Percentiles rank a stretch among this genome's conserved stretches.
phyloP scores from a whole-genome alignment of 92 coral and sea anemone genomes.

The Paramuricea clavata region DNA sequence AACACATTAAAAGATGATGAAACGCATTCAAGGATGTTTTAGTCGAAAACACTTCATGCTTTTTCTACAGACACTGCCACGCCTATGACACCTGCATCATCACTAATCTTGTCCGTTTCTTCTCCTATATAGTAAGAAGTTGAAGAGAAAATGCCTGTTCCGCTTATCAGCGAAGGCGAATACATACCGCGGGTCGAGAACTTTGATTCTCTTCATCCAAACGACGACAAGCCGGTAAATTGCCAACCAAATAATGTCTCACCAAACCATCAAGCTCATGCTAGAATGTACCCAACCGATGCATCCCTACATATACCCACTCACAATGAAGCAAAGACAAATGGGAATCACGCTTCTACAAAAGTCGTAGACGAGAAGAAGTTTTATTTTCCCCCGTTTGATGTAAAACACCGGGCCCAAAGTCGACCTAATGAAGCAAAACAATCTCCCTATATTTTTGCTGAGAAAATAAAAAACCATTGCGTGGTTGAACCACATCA shows the following conservation, averaged over 20 bases:
- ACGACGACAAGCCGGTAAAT: not conserved
- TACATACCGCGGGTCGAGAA: not conserved
- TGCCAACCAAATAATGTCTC: not conserved
- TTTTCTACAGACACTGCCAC: no score
- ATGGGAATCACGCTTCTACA: no score
- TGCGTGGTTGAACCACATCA: not conserved
- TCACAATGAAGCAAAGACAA: not conserved
- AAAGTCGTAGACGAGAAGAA: not conserved
- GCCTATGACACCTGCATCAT: not conserved
- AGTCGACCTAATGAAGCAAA: not conserved
- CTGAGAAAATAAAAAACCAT: not conserved
- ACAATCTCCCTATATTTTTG: not conserved
- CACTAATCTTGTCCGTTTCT: not conserved
- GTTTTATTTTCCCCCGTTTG: not conserved
- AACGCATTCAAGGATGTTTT: no score
- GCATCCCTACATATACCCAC: not conserved
- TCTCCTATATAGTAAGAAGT: not conserved
- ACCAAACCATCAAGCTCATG: not conserved
- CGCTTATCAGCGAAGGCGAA: not conserved
- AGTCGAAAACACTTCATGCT: no score
- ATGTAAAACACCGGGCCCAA: not conserved
- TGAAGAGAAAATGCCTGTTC: not conserved
- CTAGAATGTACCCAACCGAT: not conserved
- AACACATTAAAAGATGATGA: no score
- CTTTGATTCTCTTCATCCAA: not conserved